Percentiles rank a stretch among this genome's conserved stretches.
Conservation (phyloP, 2,797 vertebrate genomes). For the Lacerta agilis region DNA sequence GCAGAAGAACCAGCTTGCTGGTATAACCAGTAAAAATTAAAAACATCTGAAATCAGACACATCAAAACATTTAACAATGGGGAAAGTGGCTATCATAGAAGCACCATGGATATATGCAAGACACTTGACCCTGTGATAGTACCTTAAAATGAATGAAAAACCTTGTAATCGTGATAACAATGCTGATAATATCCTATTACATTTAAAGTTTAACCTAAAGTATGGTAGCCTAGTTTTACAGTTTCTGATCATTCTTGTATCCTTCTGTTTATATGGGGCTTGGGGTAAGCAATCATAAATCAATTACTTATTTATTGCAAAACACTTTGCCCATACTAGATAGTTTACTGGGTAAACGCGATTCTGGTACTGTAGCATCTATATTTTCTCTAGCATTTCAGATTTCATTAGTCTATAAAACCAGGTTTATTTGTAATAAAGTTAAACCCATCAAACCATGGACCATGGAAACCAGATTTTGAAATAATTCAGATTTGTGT, state of each 20-base stretch:
- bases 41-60: conserved; percentile 4
- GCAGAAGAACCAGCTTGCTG: not conserved
- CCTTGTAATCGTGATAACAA: conserved; percentile 16
- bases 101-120: not conserved
- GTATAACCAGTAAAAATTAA: not conserved
- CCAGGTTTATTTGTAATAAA: conserved; percentile 98
- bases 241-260: conserved; percentile 46
- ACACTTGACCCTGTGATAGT: not conserved
- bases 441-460: conserved; percentile 92
- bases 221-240: conserved; percentile 29
- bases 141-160: conserved; percentile 24
- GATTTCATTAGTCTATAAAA: conserved; percentile 90
- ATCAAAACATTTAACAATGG: not conserved
- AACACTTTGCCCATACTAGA: conserved; percentile 73
- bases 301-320: conserved; percentile 79
- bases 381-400: conserved; percentile 76
- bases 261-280: conserved; percentile 62
- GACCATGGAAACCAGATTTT: conserved; percentile 95
- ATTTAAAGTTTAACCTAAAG: conserved; percentile 8
- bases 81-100: conserved; percentile 3
- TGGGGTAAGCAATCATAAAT: conserved; percentile 76
- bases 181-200: conserved; percentile 41
- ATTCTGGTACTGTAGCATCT: conserved; percentile 66
- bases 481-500: conserved; percentile 99
- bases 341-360: conserved; percentile 76